These are phyloP conservation scores for Heterodera schachtii DNA, from an alignment of 1,140 invertebrate species.

Conservation along the genomic window DNA sequence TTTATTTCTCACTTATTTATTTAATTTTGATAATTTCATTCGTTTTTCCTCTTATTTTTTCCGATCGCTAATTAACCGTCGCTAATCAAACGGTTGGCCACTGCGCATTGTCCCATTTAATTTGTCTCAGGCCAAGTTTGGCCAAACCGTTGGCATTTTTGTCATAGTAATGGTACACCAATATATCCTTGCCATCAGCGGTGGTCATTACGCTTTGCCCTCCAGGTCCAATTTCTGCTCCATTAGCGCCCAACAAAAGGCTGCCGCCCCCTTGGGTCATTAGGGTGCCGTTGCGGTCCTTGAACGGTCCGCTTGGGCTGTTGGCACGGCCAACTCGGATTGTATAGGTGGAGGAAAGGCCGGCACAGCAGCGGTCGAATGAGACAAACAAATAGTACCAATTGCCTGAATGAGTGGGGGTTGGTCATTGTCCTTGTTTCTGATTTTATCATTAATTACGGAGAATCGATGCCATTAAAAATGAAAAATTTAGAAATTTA, in stretches of 20 bases:
- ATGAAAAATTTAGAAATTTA: no score
- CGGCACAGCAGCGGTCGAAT: conserved; percentile 9
- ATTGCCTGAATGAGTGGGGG: neutral
- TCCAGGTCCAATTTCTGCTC: conserved; percentile 23
- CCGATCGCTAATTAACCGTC: no score
- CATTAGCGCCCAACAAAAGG: conserved; percentile 16
- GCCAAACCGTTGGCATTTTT: conserved; percentile 13
- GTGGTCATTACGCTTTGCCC: conserved; percentile 10
- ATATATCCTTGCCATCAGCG: neutral
- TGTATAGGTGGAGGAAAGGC: conserved; percentile 8
- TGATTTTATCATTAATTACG: no score
- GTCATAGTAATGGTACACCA: conserved; percentile 30
- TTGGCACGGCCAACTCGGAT: conserved; percentile 21
- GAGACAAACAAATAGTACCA: conserved; percentile 22
- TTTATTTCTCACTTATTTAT: no score
- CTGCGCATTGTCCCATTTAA: neutral
- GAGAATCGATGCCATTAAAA: no score
- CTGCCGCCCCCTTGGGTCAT: conserved; percentile 25
- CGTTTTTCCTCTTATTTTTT: no score
- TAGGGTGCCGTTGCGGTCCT: neutral
- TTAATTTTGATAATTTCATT: no score
- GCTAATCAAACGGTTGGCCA: conserved; percentile 23
- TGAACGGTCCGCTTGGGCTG: conserved; percentile 13
- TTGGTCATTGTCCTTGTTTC: no score
- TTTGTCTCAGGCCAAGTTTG: conserved; percentile 21